These are phyloP conservation scores for Psophia crepitans DNA, from an alignment of 2,113 vertebrate genomes.

Conservation along the genomic window DNA sequence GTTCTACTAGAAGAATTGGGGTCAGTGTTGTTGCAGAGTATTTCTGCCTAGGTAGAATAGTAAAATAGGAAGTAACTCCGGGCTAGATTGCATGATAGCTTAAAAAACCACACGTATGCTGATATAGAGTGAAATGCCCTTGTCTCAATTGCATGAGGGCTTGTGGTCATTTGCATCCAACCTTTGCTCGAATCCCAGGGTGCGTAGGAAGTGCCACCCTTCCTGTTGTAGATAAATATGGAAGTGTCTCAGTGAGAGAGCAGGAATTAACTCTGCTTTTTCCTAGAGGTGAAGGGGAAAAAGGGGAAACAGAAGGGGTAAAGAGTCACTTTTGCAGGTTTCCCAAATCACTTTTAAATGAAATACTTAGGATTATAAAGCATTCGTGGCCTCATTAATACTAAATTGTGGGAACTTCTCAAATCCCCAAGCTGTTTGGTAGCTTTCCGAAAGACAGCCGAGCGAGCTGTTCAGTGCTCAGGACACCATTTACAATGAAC, in stretches of 20 bases:
- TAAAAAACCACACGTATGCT: neutral
- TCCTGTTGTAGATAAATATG: slow-evolving; percentile 54
- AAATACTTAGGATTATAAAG: slow-evolving; percentile 17
- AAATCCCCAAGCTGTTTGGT: neutral
- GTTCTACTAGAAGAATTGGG: neutral
- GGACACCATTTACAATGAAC: neutral
- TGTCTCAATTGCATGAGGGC: neutral
- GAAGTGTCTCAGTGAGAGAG: neutral
- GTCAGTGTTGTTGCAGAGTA: neutral
- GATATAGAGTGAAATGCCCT: neutral
- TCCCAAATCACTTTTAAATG: neutral
- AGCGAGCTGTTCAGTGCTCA: neutral
- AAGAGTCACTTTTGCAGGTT: neutral
- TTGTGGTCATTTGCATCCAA: neutral
- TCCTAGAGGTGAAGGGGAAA: neutral
- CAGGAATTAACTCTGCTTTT: slow-evolving; percentile 30
- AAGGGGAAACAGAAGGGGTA: neutral
- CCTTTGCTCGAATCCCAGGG: slow-evolving; percentile 9
- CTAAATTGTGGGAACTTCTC: neutral
- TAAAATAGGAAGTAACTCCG: neutral
- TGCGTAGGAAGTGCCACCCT: slow-evolving; percentile 53
- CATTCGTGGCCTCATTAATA: slow-evolving; percentile 32
- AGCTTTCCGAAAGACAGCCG: neutral
- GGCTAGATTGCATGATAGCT: neutral
- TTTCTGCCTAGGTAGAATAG: neutral